Percentiles rank a stretch among this genome's conserved stretches.
phyloP scores from a whole-genome alignment of 2,888 invertebrate genomes.

The Eudasyphora cyanicolor region DNA sequence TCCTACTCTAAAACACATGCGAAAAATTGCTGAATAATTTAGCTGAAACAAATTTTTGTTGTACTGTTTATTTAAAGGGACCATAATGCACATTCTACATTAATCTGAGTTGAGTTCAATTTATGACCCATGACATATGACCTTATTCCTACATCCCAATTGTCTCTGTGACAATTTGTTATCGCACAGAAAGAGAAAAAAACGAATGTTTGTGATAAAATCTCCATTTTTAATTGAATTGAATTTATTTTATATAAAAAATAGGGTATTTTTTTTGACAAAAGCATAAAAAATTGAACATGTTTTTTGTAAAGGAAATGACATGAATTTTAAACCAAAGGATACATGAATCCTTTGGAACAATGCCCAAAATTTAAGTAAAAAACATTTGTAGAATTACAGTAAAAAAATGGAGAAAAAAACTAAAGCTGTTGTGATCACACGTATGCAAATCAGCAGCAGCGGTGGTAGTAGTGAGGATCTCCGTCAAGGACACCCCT shows the following conservation, averaged over 20 bases:
- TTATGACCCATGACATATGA: too few species aligned
- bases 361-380: background rate
- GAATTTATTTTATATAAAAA: background rate
- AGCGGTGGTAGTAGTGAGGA: constrained; percentile 29
- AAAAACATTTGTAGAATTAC: background rate
- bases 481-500: constrained; percentile 54
- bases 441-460: constrained; percentile 54
- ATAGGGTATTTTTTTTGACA: background rate
- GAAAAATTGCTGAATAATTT: too few species aligned
- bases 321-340: background rate
- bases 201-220: background rate
- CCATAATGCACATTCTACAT: too few species aligned
- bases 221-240: background rate
- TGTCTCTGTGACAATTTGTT: background rate
- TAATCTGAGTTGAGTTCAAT: too few species aligned
- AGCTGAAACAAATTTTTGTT: too few species aligned
- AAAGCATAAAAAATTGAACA: background rate
- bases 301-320: background rate
- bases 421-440: background rate
- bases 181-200: background rate
- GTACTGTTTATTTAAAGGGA: too few species aligned
- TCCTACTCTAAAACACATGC: too few species aligned
- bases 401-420: background rate
- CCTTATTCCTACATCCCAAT: too few species aligned
- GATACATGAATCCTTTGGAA: background rate